Base-by-base conservation (phyloP, 2,888 invertebrate genomes). In the Druceiella hillmani region DNA sequence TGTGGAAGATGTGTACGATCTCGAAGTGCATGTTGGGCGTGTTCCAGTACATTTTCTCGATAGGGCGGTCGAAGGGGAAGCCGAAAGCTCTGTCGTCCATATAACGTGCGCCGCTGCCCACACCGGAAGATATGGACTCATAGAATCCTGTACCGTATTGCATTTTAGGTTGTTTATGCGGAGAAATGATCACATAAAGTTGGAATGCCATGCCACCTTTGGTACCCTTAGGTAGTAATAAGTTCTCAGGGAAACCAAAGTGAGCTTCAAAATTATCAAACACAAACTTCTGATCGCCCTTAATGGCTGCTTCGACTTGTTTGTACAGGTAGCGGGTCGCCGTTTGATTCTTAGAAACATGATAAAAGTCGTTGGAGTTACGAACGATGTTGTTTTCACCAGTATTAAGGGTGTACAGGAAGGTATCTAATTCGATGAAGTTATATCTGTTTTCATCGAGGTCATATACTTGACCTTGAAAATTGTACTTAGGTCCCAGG, bases 31-130 rank as follows among this genome's bases (percentile, higher is more conserved):
- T 78, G 64, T 86, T 86, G 25, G 81, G 75, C 11, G 79, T 77
- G 47, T 69, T 70, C 71, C 80, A 83, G 43, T 64, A 66, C 32
- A 61, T 61, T 29, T 76, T 65, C 28, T 77, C 66, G 52, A 82
- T 74, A 13, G 66, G 64, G 49, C 83, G 79, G 56, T 87, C 85
- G 55, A 87, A 75, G 43, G 87, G 87, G 72, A 78, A 87, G 36
- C 83, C 84, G 52, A 80, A 67, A 11, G 57, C 61, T 44, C 68
- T 63, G 55, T 55, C 64, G 54, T 67, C 66, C 9, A 51, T 38
- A n/a, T n/a, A n/a, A n/a, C n/a, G n/a, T n/a, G 67, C 47, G 42
- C 63, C 64, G 29, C 55, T 55, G 46, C 59, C 61, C 44, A 65
- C 53, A 17, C 64, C 64, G 34, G 60, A 53, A 30, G 56, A 52